Evolutionary conservation across 2,888 invertebrate species (phyloP).

Genomic region (Lordiphosa andalusiaca): DNA sequence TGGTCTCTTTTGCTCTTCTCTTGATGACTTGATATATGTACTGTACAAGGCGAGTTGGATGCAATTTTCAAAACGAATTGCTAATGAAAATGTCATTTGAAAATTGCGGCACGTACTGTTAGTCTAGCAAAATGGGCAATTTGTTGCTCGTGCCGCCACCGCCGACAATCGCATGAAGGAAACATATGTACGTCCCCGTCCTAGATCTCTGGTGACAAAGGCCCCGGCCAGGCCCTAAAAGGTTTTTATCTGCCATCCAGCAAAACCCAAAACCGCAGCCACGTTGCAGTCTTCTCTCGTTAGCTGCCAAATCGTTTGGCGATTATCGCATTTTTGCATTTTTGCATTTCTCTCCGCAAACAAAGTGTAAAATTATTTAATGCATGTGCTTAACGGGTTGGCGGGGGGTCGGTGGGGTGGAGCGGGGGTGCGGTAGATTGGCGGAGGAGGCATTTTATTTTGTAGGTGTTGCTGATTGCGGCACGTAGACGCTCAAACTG

Average conservation of each 20-base stretch:
- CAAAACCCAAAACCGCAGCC: constrained; percentile 23
- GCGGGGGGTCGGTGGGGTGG: neutral
- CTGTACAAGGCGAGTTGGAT: constrained; percentile 17
- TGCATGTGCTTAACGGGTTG: constrained; percentile 58
- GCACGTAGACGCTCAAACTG: constrained; percentile 64
- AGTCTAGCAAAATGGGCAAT: constrained; percentile 70
- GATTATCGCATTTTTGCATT: constrained; percentile 69
- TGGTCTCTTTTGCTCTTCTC: constrained; percentile 6
- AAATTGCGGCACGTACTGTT: constrained; percentile 67
- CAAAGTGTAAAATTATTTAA: constrained; percentile 77
- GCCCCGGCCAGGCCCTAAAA: neutral
- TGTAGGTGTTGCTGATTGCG: constrained; percentile 74
- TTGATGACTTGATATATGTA: constrained; percentile 39
- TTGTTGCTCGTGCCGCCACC: constrained; percentile 66
- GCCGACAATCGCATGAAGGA: neutral
- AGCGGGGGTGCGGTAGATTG: constrained; percentile 10
- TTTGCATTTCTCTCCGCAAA: constrained; percentile 49
- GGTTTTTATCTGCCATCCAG: neutral
- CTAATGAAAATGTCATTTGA: constrained; percentile 74
- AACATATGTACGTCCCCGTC: neutral
- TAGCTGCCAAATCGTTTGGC: constrained; percentile 68
- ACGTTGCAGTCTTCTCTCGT: constrained; percentile 54
- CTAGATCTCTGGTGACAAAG: too few relatives aligned
- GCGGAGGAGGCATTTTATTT: constrained; percentile 28
- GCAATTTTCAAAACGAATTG: constrained; percentile 76